A percentile compares a stretch with the other conserved stretches of the same genome.
Evolutionary conservation across 1,140 invertebrate species (phyloP).

Genomic region (Drosophila sp.): DNA sequence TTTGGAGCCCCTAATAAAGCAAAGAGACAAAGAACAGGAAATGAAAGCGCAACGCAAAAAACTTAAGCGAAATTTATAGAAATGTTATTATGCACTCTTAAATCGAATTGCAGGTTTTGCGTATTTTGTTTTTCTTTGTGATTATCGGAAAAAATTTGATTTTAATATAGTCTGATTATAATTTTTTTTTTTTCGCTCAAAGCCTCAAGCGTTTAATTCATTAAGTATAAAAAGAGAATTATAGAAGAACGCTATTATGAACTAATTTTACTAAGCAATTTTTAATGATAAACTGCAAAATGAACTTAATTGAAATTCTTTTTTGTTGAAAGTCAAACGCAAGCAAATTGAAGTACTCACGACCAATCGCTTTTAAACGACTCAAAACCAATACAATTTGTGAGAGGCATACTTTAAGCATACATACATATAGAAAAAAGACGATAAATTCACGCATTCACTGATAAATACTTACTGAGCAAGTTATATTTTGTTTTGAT

Average conservation of each 20-base stretch:
- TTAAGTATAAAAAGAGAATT: constrained; percentile 20
- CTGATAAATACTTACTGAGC: constrained; percentile 1
- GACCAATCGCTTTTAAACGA: constrained; percentile 5
- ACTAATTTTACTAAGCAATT: constrained; percentile 35
- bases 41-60: constrained; percentile 9
- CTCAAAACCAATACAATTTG: not conserved
- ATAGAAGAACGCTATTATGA: constrained; percentile 18
- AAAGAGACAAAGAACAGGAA: constrained; percentile 8
- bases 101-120: constrained; percentile 29
- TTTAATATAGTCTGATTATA: constrained; percentile 52
- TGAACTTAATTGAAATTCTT: constrained; percentile 34
- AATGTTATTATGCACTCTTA: constrained; percentile 11
- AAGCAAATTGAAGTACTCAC: constrained; percentile 12
- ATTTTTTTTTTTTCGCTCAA: constrained; percentile 50
- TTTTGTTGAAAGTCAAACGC: constrained; percentile 30
- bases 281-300: constrained; percentile 13
- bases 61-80: constrained; percentile 6
- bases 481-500: constrained; percentile 18
- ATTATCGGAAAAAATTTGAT: constrained; percentile 47
- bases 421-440: constrained; percentile 11
- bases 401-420: constrained; percentile 1
- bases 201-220: constrained; percentile 41
- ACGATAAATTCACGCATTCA: constrained; percentile 21
- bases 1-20: constrained; percentile 17
- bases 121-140: constrained; percentile 46